Percentiles rank a stretch among this genome's conserved stretches.
These are phyloP conservation scores for Mormyrus iriodes DNA, from an alignment of 2,113 vertebrate species.

Conservation along the genomic window DNA sequence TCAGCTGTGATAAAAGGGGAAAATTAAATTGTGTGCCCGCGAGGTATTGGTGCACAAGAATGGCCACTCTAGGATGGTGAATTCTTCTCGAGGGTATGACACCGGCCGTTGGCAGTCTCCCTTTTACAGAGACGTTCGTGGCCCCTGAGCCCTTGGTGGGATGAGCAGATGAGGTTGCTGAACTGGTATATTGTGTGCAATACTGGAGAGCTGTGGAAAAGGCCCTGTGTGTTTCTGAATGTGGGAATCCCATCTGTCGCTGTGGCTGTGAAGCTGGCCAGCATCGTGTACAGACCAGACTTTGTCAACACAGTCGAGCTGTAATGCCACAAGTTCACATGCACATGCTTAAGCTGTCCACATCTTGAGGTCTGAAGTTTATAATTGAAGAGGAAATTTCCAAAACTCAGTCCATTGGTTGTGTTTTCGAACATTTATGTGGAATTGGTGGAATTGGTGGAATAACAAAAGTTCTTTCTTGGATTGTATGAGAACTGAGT, in stretches of 20 bases:
- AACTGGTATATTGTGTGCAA: neutral
- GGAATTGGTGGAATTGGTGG: neutral
- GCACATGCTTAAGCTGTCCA: neutral
- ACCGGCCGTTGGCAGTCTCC: conserved; percentile 5
- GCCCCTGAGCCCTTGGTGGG: neutral
- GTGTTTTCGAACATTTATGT: neutral
- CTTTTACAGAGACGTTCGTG: conserved; percentile 15
- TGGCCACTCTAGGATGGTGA: conserved; percentile 46
- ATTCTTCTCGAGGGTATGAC: neutral
- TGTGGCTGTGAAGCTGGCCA: neutral
- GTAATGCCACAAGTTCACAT: neutral
- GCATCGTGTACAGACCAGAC: neutral
- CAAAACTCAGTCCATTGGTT: neutral
- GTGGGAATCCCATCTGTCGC: neutral
- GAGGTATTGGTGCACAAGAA: conserved; percentile 41
- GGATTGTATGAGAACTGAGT: neutral
- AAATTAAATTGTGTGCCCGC: conserved; percentile 50
- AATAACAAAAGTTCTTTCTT: neutral
- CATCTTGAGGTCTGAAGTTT: neutral
- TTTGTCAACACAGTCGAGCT: neutral
- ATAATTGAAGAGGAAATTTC: neutral
- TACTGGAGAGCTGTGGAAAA: neutral
- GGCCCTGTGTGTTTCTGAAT: neutral
- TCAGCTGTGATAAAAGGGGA: conserved; percentile 43
- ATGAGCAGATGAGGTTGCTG: neutral